Conservation (phyloP, 2,797 vertebrate genomes). For the Neopelma chrysocephalum region DNA sequence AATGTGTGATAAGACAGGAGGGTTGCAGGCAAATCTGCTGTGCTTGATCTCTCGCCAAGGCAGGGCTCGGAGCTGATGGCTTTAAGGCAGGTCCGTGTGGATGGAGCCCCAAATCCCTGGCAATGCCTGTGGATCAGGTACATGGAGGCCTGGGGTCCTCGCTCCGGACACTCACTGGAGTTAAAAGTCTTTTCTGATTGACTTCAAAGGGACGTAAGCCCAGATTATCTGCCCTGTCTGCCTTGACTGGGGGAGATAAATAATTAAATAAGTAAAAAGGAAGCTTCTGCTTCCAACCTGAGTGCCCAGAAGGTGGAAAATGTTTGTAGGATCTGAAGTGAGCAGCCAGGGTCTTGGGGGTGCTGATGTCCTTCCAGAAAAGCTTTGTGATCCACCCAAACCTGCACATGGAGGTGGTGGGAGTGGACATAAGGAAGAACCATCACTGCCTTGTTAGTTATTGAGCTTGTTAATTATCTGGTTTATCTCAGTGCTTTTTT, state of each 20-base stretch:
- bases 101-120: background rate
- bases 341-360: background rate
- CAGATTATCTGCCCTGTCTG: background rate
- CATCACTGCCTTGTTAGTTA: background rate
- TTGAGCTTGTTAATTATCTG: background rate
- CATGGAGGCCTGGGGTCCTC: background rate
- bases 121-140: background rate
- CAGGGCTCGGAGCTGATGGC: background rate
- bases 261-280: background rate
- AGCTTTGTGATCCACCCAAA: background rate
- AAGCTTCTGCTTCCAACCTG: background rate
- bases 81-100: background rate
- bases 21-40: background rate
- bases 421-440: background rate
- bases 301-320: background rate
- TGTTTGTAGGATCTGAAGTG: background rate
- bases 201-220: background rate
- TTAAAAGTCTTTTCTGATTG: background rate
- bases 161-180: accelerated
- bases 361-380: background rate
- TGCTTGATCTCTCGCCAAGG: background rate
- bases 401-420: accelerated
- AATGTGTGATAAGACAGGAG: background rate
- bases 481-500: background rate
- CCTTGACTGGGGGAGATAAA: background rate